A percentile compares a stretch with the other conserved stretches of the same genome.
These are phyloP conservation scores for Euglossa dilemma DNA, from an alignment of 1,140 invertebrate genomes.

Conservation along the genomic window DNA sequence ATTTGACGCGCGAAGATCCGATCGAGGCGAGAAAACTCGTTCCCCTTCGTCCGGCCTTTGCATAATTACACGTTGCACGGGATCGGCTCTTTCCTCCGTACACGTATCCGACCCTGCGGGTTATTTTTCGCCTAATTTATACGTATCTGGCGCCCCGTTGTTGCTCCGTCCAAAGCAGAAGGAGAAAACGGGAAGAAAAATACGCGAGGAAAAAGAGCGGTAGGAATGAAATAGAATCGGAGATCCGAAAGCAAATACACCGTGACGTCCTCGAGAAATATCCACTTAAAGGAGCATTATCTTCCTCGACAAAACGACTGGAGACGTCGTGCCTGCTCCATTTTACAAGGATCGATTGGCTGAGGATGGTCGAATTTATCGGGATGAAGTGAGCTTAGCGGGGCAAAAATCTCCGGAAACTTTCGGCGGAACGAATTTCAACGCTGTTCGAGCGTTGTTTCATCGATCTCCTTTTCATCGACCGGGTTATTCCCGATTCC, in stretches of 20 bases:
- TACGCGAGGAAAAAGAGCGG: no score
- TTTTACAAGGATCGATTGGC: not conserved
- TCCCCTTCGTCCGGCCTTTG: not conserved
- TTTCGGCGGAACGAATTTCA: not conserved
- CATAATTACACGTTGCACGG: constrained; percentile 4
- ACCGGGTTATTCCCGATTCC: not conserved
- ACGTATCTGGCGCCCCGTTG: not conserved
- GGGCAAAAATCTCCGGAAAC: not conserved
- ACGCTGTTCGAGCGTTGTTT: not conserved
- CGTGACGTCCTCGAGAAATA: no score
- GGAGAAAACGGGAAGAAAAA: no score
- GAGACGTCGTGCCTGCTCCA: not conserved
- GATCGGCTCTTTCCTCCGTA: not conserved
- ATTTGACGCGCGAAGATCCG: constrained; percentile 4
- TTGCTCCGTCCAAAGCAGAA: no score
- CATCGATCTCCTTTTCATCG: no score
- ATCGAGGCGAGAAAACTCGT: not conserved
- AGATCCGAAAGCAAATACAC: no score
- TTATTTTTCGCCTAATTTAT: not conserved
- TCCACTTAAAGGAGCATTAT: not conserved
- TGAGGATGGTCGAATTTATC: not conserved
- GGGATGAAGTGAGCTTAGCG: not conserved
- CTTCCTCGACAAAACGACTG: not conserved
- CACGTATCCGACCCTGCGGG: no score
- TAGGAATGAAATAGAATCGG: no score